Evolutionary conservation across 2,113 vertebrate genomes (phyloP).

Genomic region (Passer montanus): DNA sequence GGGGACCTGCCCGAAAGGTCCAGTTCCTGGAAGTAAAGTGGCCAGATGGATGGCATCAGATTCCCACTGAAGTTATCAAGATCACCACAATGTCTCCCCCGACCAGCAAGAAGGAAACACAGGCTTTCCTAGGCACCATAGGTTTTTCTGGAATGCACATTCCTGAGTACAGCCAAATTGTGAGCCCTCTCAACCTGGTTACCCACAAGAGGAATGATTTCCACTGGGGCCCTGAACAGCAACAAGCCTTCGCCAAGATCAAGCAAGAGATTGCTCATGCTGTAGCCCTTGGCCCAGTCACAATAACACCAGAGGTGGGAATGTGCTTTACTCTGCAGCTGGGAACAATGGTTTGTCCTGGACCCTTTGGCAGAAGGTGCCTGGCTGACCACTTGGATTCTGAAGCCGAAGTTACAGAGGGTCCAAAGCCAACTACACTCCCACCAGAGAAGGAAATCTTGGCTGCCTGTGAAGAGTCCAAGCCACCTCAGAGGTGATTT

Average conservation of each 20-base stretch:
- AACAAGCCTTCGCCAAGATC: not conserved
- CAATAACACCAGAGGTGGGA: not conserved
- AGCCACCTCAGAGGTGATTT: rapidly evolving
- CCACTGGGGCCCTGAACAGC: not conserved
- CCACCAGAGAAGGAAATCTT: not conserved
- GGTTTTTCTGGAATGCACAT: not conserved
- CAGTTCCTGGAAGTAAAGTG: not conserved
- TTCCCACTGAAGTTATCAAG: not conserved
- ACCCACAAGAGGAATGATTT: not conserved
- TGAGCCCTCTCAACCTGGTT: not conserved
- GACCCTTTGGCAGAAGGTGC: not conserved
- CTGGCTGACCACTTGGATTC: not conserved
- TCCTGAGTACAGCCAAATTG: not conserved
- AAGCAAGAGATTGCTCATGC: rapidly evolving
- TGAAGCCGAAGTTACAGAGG: not conserved
- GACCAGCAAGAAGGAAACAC: not conserved
- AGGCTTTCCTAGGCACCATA: not conserved
- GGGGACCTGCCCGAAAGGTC: not conserved
- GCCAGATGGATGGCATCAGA: not conserved
- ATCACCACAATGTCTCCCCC: not conserved
- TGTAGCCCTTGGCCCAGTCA: not conserved
- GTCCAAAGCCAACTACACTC: not conserved
- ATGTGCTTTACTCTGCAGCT: not conserved
- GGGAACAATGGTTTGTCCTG: not conserved
- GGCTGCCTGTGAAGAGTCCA: not conserved